Conservation (phyloP, 2,888 invertebrate genomes). For the Drosophila cracens region DNA sequence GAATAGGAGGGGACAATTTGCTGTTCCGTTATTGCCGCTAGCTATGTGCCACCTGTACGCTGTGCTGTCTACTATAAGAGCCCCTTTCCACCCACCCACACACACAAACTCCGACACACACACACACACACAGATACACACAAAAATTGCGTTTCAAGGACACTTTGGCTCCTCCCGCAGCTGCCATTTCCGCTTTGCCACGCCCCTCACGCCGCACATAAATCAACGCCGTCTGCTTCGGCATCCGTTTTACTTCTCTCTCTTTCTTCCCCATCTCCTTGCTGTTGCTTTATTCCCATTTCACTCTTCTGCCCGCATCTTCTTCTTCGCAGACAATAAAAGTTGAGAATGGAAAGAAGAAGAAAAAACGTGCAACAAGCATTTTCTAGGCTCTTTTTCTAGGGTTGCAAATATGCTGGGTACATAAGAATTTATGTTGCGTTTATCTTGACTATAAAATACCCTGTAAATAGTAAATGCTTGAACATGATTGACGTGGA, state of each 20-base stretch:
- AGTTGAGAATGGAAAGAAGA: constrained; percentile 11
- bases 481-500: neutral
- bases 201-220: constrained; percentile 39
- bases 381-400: constrained; percentile 47
- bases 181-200: neutral
- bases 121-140: neutral
- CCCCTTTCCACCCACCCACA: neutral
- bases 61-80: neutral
- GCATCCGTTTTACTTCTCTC: constrained; percentile 42
- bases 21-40: constrained; percentile 35
- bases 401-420: constrained; percentile 47
- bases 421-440: constrained; percentile 13
- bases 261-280: constrained; percentile 8
- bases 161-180: constrained; percentile 45
- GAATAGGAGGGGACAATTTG: constrained; percentile 3
- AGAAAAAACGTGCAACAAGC: constrained; percentile 32
- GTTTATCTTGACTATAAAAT: constrained; percentile 9
- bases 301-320: neutral
- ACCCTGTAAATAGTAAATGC: constrained; percentile 4
- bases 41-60: constrained; percentile 77
- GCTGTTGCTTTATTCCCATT: constrained; percentile 30
- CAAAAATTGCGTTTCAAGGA: constrained; percentile 61
- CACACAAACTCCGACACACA: neutral
- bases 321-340: constrained; percentile 35
- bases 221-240: constrained; percentile 65